A percentile compares a stretch with the other conserved stretches of the same genome.
These are phyloP conservation scores for Leucoraja erinaceus DNA, from an alignment of 2,113 vertebrate genomes.

Conservation along the genomic window DNA sequence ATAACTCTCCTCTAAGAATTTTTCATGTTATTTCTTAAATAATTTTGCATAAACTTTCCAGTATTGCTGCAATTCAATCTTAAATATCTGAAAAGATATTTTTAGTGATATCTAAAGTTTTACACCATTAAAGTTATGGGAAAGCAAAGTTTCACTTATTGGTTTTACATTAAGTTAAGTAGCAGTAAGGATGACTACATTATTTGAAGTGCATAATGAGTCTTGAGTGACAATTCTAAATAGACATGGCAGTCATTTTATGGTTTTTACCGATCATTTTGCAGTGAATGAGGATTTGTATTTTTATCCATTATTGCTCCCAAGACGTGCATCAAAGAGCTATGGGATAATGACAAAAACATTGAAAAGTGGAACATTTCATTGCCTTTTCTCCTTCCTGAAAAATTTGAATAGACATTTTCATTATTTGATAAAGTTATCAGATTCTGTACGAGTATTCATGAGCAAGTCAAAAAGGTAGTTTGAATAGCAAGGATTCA, in stretches of 20 bases:
- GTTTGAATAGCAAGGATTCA: background rate
- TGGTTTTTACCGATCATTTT: background rate
- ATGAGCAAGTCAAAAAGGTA: background rate
- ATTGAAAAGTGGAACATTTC: conserved; percentile 23
- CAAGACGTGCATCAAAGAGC: background rate
- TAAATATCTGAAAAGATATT: background rate
- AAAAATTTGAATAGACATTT: background rate
- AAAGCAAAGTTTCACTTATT: background rate
- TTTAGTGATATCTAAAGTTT: too few species aligned
- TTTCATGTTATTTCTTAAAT: background rate
- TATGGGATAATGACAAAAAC: conserved; percentile 2
- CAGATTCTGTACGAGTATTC: background rate
- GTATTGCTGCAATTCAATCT: background rate
- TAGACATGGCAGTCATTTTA: background rate
- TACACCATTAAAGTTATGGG: background rate
- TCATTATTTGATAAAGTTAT: background rate
- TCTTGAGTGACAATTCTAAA: background rate
- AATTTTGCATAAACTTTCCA: background rate
- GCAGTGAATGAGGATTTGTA: background rate
- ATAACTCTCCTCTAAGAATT: background rate
- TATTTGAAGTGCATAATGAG: background rate
- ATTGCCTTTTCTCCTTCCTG: background rate
- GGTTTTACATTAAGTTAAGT: background rate
- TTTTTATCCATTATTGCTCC: background rate
- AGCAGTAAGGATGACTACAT: background rate